These are phyloP conservation scores for Kryptolebias marmoratus DNA, from an alignment of 2,113 vertebrate genomes.

Conservation along the genomic window DNA sequence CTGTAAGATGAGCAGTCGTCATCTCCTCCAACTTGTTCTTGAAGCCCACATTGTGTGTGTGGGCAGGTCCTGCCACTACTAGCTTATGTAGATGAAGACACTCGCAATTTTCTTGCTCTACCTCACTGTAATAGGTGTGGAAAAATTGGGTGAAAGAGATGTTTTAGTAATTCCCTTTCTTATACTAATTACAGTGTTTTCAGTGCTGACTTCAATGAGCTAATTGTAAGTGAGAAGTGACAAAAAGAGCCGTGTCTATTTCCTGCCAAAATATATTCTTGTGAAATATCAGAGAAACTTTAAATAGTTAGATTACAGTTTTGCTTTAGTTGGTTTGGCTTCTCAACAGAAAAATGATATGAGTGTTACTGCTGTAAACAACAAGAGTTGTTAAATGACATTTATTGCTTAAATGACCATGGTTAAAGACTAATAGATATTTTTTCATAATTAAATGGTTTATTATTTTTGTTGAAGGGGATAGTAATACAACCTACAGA, in stretches of 20 bases:
- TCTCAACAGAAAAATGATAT: neutral
- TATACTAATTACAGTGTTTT: constrained; percentile 12
- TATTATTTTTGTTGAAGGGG: neutral
- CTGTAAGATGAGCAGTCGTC: constrained; percentile 18
- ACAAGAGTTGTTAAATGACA: too few relatives aligned
- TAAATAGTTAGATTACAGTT: neutral
- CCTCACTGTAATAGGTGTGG: neutral
- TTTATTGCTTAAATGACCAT: neutral
- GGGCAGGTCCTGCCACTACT: constrained; percentile 19
- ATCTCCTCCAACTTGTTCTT: constrained; percentile 35
- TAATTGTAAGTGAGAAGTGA: constrained; percentile 10
- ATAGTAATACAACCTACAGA: too few relatives aligned
- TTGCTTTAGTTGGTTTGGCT: neutral
- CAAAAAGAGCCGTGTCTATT: constrained; percentile 5
- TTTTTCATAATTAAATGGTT: neutral
- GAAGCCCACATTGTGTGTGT: constrained; percentile 47
- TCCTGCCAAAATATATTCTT: constrained; percentile 4
- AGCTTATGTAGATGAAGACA: constrained; percentile 16
- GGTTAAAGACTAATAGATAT: constrained; percentile 16
- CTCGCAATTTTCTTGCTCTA: constrained; percentile 1
- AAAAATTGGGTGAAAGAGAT: constrained; percentile 4
- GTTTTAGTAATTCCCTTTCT: neutral
- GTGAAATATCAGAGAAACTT: constrained; percentile 11
- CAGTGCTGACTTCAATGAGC: constrained; percentile 6
- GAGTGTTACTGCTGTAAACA: neutral